These are phyloP conservation scores for Egretta garzetta DNA, from an alignment of 2,113 vertebrate species.

Conservation along the genomic window DNA sequence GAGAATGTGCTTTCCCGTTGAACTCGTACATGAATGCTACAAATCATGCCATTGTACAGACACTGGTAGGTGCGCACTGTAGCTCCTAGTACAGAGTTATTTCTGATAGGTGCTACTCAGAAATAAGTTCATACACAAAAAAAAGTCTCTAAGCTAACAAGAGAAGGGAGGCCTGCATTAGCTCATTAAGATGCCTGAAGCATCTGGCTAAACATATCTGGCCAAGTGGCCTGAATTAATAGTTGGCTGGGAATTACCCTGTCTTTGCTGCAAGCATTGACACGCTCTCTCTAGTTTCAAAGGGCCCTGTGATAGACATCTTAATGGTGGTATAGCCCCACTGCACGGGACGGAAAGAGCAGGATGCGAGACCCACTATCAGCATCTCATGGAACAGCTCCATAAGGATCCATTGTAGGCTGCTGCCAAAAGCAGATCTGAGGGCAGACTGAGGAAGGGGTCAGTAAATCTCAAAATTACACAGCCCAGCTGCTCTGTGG, in stretches of 20 bases:
- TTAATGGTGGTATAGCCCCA: background rate
- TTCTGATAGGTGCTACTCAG: background rate
- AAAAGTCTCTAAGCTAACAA: background rate
- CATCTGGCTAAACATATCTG: background rate
- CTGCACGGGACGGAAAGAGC: background rate
- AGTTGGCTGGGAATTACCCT: background rate
- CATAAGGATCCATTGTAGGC: background rate
- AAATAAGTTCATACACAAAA: background rate
- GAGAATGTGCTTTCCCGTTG: conserved; percentile 94
- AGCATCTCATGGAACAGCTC: background rate
- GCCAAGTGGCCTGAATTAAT: background rate
- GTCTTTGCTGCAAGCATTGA: background rate
- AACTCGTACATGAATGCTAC: conserved; percentile 99
- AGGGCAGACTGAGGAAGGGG: background rate
- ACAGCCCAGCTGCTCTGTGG: background rate
- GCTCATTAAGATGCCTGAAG: background rate
- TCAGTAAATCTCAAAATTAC: background rate
- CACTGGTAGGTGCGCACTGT: conserved; percentile 84
- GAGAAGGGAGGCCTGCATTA: background rate
- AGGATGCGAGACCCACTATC: accelerated
- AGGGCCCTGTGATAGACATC: background rate
- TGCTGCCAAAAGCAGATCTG: background rate
- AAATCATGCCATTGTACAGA: conserved; percentile 98
- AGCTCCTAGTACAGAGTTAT: background rate
- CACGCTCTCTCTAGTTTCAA: background rate